Evolutionary conservation across 2,113 vertebrate genomes (phyloP).

Genomic region (Pelecanoides urinatrix): DNA sequence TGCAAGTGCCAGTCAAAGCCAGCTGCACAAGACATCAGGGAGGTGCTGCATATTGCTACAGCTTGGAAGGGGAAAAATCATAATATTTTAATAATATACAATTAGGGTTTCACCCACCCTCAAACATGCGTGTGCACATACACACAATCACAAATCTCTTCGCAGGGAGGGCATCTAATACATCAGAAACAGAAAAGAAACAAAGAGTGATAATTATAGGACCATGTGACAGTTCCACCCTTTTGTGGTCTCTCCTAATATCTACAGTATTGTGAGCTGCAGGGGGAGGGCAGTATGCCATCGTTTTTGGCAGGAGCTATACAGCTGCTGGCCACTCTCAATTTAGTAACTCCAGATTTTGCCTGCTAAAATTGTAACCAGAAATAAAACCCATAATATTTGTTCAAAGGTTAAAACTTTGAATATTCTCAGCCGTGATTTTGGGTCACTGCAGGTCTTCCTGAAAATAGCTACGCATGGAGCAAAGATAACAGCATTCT

Average conservation of each 20-base stretch:
- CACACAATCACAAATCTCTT: background rate
- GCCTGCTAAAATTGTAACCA: fast-evolving
- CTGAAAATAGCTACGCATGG: background rate
- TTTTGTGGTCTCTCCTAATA: background rate
- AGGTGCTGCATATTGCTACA: background rate
- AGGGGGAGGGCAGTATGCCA: background rate
- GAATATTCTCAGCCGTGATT: background rate
- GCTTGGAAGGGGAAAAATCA: slow-evolving; percentile 31
- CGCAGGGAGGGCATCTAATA: background rate
- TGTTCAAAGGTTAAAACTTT: background rate
- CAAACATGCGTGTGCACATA: background rate
- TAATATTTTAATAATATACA: slow-evolving; percentile 71
- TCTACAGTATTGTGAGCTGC: background rate
- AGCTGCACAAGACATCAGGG: slow-evolving; percentile 48
- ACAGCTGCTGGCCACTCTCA: background rate
- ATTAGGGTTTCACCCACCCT: slow-evolving; percentile 35
- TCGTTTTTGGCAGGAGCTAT: background rate
- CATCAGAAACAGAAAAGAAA: background rate
- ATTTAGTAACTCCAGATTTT: background rate
- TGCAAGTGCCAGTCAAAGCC: slow-evolving; percentile 52
- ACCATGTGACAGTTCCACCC: background rate
- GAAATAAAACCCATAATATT: fast-evolving
- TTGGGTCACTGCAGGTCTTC: background rate
- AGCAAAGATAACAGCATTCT: background rate
- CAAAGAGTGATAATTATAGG: slow-evolving; percentile 10